A percentile compares a stretch with the other conserved stretches of the same genome.
Conservation (phyloP, 2,797 vertebrate species). For the Cossypha dichroa region DNA sequence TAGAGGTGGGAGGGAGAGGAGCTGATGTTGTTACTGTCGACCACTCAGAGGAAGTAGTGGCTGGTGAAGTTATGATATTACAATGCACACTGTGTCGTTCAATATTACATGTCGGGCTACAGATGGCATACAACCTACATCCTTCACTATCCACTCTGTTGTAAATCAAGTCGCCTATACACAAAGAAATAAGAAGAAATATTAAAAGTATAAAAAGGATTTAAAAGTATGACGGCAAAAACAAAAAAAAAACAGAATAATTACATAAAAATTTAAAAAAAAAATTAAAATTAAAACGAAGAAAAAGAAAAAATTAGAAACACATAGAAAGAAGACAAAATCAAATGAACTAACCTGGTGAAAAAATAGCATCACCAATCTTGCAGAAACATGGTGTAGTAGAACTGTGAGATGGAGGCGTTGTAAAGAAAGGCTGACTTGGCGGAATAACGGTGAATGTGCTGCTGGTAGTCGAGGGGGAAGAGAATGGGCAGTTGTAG, state of each 20-base stretch:
- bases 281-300: rapidly evolving
- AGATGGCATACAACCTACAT: constrained; percentile 75
- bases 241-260: rapidly evolving
- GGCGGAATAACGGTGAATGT: rapidly evolving
- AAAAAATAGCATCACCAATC: neutral
- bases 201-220: rapidly evolving
- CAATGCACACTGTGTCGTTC: constrained; percentile 40
- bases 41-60: neutral
- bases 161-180: constrained; percentile 73
- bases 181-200: rapidly evolving
- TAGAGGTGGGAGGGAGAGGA: neutral
- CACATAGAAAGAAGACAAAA: rapidly evolving
- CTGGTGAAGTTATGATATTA: neutral
- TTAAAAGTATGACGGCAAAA: rapidly evolving
- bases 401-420: rapidly evolving
- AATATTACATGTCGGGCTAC: constrained; percentile 70
- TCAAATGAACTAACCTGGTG: neutral
- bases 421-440: rapidly evolving
- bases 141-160: constrained; percentile 69
- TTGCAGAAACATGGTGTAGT: constrained; percentile 17
- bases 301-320: rapidly evolving
- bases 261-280: rapidly evolving
- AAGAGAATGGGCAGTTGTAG: rapidly evolving
- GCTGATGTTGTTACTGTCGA: neutral
- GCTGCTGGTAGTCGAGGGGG: rapidly evolving